Evolutionary conservation across 2,113 vertebrate species (phyloP).

Genomic region (Myodes glareolus): DNA sequence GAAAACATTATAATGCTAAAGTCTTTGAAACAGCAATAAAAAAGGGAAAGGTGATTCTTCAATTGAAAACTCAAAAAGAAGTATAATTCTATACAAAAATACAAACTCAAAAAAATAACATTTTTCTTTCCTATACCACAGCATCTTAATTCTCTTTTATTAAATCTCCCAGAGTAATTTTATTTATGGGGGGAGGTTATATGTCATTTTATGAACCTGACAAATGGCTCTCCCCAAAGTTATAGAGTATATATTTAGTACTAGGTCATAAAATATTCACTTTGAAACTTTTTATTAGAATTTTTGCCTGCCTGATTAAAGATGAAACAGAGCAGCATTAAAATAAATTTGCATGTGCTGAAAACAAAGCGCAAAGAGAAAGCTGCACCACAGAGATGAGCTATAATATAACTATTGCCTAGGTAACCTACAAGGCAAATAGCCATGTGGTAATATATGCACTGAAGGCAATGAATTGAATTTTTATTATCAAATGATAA

Average conservation of each 20-base stretch:
- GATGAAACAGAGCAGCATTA: conserved; percentile 48
- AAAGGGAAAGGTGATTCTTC: background rate
- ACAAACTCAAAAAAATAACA: conserved; percentile 41
- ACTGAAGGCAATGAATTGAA: background rate
- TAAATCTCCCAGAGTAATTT: conserved; percentile 33
- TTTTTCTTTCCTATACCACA: conserved; percentile 44
- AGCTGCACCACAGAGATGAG: background rate
- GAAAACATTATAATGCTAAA: background rate
- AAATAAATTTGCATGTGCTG: conserved; percentile 56
- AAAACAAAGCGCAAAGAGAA: conserved; percentile 9
- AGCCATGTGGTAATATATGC: background rate
- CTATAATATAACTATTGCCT: background rate
- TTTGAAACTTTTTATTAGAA: conserved; percentile 64
- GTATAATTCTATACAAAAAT: background rate
- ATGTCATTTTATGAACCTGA: conserved; percentile 51
- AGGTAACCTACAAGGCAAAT: background rate
- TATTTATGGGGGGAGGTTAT: conserved; percentile 33
- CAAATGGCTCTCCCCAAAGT: conserved; percentile 55
- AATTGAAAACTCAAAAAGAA: conserved; percentile 27
- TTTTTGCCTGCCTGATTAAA: conserved; percentile 52
- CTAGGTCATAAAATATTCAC: conserved; percentile 60
- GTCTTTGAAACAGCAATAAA: background rate
- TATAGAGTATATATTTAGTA: conserved; percentile 58
- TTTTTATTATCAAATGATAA: background rate
- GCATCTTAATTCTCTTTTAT: conserved; percentile 53